These are phyloP conservation scores for Zalophus californianus DNA, from an alignment of 2,797 vertebrate species.

Conservation along the genomic window DNA sequence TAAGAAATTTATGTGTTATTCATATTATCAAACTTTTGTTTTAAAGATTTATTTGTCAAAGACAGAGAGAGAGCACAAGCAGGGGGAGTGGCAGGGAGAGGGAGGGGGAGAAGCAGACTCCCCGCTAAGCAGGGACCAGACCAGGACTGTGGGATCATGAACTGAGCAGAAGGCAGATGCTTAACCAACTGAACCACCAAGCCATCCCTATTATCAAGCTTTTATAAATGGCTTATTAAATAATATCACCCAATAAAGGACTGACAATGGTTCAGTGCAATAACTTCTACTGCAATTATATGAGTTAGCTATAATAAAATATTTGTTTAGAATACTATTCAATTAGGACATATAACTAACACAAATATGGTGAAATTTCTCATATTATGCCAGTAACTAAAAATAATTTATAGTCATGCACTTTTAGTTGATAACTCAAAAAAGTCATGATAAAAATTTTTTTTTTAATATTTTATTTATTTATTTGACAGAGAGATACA, in stretches of 20 bases:
- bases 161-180: background rate
- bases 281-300: background rate
- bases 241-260: background rate
- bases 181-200: background rate
- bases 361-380: background rate
- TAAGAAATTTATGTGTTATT: background rate
- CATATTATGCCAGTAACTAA: background rate
- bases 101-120: too few species aligned
- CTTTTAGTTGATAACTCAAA: background rate
- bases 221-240: conserved; percentile 4
- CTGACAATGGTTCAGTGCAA: background rate
- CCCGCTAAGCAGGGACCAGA: too few species aligned
- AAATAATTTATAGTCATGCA: background rate
- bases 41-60: background rate
- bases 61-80: background rate
- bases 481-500: too few species aligned
- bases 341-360: background rate
- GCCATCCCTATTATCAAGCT: background rate
- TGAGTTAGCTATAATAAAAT: background rate
- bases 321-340: background rate
- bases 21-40: background rate
- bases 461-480: too few species aligned
- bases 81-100: background rate
- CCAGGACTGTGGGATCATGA: background rate
- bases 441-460: background rate